A percentile compares a stretch with the other conserved stretches of the same genome.
These are phyloP conservation scores for Eilema depressum DNA, from an alignment of 2,888 invertebrate species.

Conservation along the genomic window DNA sequence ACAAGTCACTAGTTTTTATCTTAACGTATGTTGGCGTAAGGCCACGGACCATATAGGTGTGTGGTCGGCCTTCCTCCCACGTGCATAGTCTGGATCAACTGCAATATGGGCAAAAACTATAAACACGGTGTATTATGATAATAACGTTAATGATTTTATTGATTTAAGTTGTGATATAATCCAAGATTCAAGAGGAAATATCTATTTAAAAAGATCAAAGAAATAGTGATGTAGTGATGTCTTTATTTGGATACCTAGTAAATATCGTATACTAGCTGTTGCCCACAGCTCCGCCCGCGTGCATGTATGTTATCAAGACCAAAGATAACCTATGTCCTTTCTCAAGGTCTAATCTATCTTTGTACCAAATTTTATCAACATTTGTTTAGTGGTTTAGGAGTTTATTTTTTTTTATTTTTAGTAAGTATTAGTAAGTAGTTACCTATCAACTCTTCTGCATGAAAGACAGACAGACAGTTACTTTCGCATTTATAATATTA, in stretches of 20 bases:
- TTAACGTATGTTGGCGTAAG: conserved; percentile 35
- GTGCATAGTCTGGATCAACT: conserved; percentile 38
- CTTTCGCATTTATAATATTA: too few relatives aligned
- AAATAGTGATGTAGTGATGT: background rate
- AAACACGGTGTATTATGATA: conserved; percentile 17
- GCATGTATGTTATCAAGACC: too few relatives aligned
- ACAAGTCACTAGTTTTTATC: conserved; percentile 43
- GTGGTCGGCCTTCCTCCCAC: conserved; percentile 63
- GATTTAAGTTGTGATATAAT: background rate
- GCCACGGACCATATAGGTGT: conserved; percentile 41
- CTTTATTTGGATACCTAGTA: background rate
- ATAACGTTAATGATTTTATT: conserved; percentile 17
- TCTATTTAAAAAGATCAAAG: conserved; percentile 1
- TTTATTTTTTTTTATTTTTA: too few relatives aligned
- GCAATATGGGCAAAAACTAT: conserved; percentile 35
- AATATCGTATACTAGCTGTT: too few relatives aligned
- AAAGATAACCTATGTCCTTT: too few relatives aligned
- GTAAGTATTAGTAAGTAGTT: too few relatives aligned
- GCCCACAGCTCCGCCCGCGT: too few relatives aligned
- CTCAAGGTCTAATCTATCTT: too few relatives aligned
- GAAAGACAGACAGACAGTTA: too few relatives aligned
- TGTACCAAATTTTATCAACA: too few relatives aligned
- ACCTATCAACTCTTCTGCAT: too few relatives aligned
- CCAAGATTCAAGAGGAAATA: background rate
- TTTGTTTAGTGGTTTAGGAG: too few relatives aligned